A percentile compares a stretch with the other conserved stretches of the same genome.
Conservation (phyloP, 1,140 invertebrate species). For the Eriosoma lanigerum region DNA sequence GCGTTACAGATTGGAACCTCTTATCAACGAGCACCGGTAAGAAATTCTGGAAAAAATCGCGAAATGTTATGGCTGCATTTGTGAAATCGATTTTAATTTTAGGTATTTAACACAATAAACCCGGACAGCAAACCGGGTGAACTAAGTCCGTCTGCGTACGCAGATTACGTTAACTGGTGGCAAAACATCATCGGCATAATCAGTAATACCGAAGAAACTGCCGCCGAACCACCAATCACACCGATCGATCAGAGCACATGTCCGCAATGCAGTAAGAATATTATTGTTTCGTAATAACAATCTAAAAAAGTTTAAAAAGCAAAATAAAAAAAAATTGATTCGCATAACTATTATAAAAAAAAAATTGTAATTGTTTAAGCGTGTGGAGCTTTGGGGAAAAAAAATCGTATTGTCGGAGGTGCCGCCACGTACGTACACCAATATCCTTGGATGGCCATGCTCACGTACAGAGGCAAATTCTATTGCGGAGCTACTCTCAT, state of each 20-base stretch:
- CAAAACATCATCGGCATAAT: constrained; percentile 49
- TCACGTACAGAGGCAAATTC: constrained; percentile 80
- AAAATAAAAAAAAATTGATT: too few relatives aligned
- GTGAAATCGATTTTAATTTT: background rate
- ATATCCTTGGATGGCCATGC: constrained; percentile 79
- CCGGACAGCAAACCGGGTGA: background rate
- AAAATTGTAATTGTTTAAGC: constrained; percentile 63
- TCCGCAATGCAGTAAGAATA: constrained; percentile 29
- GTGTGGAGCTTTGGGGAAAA: constrained; percentile 77
- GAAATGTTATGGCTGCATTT: too few relatives aligned
- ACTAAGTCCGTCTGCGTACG: background rate
- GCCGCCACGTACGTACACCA: constrained; percentile 72
- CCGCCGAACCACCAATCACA: background rate
- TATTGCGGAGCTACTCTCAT: constrained; percentile 83
- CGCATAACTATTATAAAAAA: too few relatives aligned
- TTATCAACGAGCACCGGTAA: constrained; percentile 7
- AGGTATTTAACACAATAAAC: background rate
- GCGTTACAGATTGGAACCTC: background rate
- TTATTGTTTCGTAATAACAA: too few relatives aligned
- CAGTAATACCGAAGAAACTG: constrained; percentile 27
- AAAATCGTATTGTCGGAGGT: constrained; percentile 77
- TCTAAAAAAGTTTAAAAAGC: too few relatives aligned
- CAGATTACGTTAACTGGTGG: constrained; percentile 51
- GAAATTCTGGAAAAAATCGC: background rate
- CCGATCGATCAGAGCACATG: constrained; percentile 43